Base-by-base conservation (phyloP, 64 coral and sea anemone species). In the Dendrophyllia cribrosa region DNA sequence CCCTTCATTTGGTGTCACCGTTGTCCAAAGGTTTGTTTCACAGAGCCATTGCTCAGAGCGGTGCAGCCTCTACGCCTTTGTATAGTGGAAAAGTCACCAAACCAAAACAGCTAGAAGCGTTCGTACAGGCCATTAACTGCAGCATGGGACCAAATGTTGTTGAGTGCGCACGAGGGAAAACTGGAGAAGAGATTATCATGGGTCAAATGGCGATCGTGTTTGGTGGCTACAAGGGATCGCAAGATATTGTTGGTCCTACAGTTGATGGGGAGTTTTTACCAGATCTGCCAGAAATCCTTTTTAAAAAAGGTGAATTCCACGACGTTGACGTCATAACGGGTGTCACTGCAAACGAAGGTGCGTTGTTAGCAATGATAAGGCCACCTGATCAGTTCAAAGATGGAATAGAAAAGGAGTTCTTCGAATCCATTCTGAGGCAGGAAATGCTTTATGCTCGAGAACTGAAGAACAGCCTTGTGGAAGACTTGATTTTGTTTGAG, bases 251-350 rank as follows among this genome's bases (percentile, higher is more conserved):
- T 24, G 74, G 7, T 15, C 56, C 87, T 14, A 15, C 13, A 21
- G 87, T 89, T 76, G 87, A 89, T 77, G 87, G 87, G 4, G 19
- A 78, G 9, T 79, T 89, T 44, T 17, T 89, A 17, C 74, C 73
- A 17, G 87, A 89, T n/a, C 24, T 74, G 0, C 16, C 87, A 4
- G 59, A 62, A 78, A 65, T 20, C 1, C 58, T 89, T 10, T 45
- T 49, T 1, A 24, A 44, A 53, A 16, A 52, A 47, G 72, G 46
- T 3, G 43, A 89, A 48, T 76, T 89, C 20, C 50, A 89, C 16
- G 52, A 76, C 20, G 61, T 78, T 3, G 71, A 76, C 7, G 60
- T 89, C n/a, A 78, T 89, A 11, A 66, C 20, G 19, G 87, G 87
- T 25, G 62, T 89, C 61, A 89, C 6, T 20, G 43, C 69, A 13